Evolutionary conservation across 2,888 invertebrate species (phyloP).

Genomic region (Lottia gigantea): DNA sequence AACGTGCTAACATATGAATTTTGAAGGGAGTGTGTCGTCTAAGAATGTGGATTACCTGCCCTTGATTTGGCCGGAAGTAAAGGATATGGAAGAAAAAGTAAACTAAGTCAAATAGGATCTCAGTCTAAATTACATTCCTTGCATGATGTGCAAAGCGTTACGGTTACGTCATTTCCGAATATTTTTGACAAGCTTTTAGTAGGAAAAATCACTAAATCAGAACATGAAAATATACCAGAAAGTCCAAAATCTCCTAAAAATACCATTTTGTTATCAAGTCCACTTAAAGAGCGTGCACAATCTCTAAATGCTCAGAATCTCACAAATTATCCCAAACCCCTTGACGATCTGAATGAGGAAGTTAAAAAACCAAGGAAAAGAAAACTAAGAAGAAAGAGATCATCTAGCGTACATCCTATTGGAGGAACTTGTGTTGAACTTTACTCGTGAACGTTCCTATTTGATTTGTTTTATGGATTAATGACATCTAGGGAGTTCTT

Average conservation of each 20-base stretch:
- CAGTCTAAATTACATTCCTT: not conserved
- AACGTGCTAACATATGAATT: too few relatives aligned
- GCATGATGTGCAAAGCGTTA: not conserved
- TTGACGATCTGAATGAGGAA: too few relatives aligned
- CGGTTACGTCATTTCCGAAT: conserved; percentile 1
- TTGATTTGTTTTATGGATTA: too few relatives aligned
- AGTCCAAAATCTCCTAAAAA: not conserved
- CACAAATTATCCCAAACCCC: too few relatives aligned
- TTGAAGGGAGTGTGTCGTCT: too few relatives aligned
- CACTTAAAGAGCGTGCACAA: not conserved
- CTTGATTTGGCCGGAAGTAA: conserved; percentile 2
- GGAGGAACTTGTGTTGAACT: not conserved
- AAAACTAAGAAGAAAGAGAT: not conserved
- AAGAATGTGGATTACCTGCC: conserved; percentile 22
- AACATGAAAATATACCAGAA: not conserved
- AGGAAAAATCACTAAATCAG: not conserved
- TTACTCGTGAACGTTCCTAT: not conserved
- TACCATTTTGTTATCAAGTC: not conserved
- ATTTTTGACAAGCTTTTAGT: not conserved
- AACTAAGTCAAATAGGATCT: not conserved
- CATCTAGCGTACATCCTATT: not conserved
- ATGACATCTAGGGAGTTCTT: too few relatives aligned
- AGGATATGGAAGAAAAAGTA: not conserved
- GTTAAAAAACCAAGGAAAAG: not conserved
- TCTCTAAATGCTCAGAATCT: too few relatives aligned